Conservation (phyloP, 1,140 invertebrate species). For the Drosophila takahashii region DNA sequence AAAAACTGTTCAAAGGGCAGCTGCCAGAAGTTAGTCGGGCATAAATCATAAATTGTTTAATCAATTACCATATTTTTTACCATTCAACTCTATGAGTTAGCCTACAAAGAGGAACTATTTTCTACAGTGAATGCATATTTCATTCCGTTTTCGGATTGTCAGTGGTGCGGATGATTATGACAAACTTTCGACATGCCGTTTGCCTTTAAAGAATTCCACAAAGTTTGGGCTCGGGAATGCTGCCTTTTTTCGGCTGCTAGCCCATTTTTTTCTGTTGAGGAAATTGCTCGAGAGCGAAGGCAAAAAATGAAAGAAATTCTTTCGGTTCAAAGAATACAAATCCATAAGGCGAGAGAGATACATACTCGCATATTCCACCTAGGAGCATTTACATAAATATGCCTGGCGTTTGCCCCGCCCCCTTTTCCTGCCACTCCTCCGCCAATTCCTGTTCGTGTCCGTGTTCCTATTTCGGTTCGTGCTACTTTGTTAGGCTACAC, state of each 20-base stretch:
- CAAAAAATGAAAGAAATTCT: constrained; percentile 61
- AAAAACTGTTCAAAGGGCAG: too few species aligned
- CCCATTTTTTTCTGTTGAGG: constrained; percentile 25
- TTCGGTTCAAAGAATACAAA: constrained; percentile 53
- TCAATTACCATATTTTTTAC: constrained; percentile 1
- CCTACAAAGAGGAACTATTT: constrained; percentile 18
- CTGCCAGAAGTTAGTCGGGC: background rate
- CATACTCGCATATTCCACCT: constrained; percentile 44
- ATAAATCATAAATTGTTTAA: background rate
- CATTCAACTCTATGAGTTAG: background rate
- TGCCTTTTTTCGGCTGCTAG: constrained; percentile 17
- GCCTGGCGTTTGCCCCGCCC: constrained; percentile 14
- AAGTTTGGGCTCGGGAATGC: constrained; percentile 44
- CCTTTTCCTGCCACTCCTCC: constrained; percentile 8
- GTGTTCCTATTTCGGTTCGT: constrained; percentile 35
- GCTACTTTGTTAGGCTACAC: constrained; percentile 36
- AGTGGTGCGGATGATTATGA: constrained; percentile 42
- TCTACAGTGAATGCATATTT: background rate
- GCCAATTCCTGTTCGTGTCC: constrained; percentile 22
- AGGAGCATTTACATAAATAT: constrained; percentile 49
- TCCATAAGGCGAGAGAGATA: constrained; percentile 54
- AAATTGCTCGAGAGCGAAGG: constrained; percentile 35
- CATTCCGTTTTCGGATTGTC: constrained; percentile 20
- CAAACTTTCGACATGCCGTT: constrained; percentile 41
- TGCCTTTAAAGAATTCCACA: constrained; percentile 45